Conservation (phyloP, 1,140 invertebrate species). For the Nomia melanderi region DNA sequence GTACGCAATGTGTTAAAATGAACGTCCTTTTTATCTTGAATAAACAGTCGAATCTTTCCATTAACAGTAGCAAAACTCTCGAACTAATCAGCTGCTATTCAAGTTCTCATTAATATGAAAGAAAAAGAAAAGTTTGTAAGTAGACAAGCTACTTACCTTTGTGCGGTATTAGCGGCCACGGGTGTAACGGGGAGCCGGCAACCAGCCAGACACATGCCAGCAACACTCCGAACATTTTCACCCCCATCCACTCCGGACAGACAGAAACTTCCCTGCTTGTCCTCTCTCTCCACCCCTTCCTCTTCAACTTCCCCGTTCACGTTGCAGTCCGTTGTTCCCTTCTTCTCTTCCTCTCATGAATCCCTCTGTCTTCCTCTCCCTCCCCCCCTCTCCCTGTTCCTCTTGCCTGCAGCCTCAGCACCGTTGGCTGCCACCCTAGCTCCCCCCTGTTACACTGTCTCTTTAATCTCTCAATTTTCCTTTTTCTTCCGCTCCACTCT, state of each 20-base stretch:
- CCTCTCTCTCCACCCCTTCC: slow-evolving; percentile 29
- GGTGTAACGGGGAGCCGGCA: slow-evolving; percentile 63
- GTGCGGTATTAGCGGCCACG: slow-evolving; percentile 59
- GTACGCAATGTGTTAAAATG: too few relatives aligned
- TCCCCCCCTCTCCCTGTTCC: neutral
- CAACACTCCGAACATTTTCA: slow-evolving; percentile 65
- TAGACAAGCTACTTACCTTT: slow-evolving; percentile 57
- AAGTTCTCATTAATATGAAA: too few relatives aligned
- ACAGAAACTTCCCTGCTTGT: slow-evolving; percentile 53
- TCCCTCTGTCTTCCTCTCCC: neutral
- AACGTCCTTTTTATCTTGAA: too few relatives aligned
- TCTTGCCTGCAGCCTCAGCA: neutral
- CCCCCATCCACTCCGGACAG: slow-evolving; percentile 57
- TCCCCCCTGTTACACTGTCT: neutral
- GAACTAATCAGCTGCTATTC: too few relatives aligned
- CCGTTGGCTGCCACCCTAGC: too few relatives aligned
- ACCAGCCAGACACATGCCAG: slow-evolving; percentile 66
- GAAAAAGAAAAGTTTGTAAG: slow-evolving; percentile 36
- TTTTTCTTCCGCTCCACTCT: neutral
- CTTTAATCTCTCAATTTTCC: slow-evolving; percentile 7
- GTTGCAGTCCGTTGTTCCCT: slow-evolving; percentile 25
- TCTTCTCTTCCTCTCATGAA: slow-evolving; percentile 22
- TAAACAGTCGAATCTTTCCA: too few relatives aligned
- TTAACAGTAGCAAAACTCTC: too few relatives aligned
- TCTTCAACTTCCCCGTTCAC: slow-evolving; percentile 40